phyloP scores from a whole-genome alignment of 2,113 vertebrate genomes.

The Ibidorhyncha struthersii region DNA sequence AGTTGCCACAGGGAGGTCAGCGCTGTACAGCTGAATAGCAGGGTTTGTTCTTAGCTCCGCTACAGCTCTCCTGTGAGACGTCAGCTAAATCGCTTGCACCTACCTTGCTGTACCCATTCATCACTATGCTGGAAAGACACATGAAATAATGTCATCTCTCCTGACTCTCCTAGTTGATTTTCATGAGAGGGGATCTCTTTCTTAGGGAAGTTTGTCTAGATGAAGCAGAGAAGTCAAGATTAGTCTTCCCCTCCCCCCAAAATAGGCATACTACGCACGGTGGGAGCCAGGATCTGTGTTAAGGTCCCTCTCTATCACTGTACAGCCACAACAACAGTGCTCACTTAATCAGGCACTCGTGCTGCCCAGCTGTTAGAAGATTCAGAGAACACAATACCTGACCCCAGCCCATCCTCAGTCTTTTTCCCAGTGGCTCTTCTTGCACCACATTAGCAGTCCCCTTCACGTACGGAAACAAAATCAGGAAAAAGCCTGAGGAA shows the following conservation, averaged over 20 bases:
- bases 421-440: background rate
- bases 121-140: background rate
- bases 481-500: background rate
- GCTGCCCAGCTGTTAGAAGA: background rate
- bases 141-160: background rate
- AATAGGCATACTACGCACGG: background rate
- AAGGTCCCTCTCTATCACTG: background rate
- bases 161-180: background rate
- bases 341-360: background rate
- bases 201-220: background rate
- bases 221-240: background rate
- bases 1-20: background rate
- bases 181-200: background rate
- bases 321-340: background rate
- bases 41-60: background rate
- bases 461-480: background rate
- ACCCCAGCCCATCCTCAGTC: background rate
- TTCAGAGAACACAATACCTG: background rate
- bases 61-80: background rate
- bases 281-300: background rate
- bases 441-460: background rate
- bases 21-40: background rate
- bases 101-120: background rate
- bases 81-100: background rate
- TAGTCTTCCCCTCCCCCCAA: background rate